These are phyloP conservation scores for Diorhabda sublineata DNA, from an alignment of 1,140 invertebrate genomes.

Conservation along the genomic window DNA sequence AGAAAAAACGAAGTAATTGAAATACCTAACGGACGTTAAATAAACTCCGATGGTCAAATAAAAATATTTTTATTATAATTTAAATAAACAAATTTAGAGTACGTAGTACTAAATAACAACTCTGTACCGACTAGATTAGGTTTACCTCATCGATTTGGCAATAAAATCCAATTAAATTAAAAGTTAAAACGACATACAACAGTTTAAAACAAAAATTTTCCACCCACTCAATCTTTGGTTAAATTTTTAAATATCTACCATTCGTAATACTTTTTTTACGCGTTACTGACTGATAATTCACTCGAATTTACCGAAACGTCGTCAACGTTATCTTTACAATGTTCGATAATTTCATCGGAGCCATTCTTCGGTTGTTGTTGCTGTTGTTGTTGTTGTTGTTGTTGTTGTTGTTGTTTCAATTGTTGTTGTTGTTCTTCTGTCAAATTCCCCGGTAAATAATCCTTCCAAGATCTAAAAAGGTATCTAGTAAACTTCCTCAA, in stretches of 20 bases:
- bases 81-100: slow-evolving; percentile 17
- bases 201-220: neutral
- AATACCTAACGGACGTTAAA: neutral
- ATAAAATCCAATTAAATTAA: slow-evolving; percentile 18
- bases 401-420: slow-evolving; percentile 15
- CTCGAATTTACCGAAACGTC: slow-evolving; percentile 29
- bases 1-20: too few species aligned
- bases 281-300: slow-evolving; percentile 23
- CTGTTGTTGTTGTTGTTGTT: neutral
- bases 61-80: slow-evolving; percentile 11
- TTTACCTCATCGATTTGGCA: slow-evolving; percentile 10
- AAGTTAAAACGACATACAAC: slow-evolving; percentile 5
- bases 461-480: slow-evolving; percentile 87
- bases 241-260: neutral
- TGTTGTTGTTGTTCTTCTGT: slow-evolving; percentile 34
- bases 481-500: slow-evolving; percentile 88
- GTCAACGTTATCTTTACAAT: slow-evolving; percentile 22
- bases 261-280: slow-evolving; percentile 11
- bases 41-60: neutral
- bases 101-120: slow-evolving; percentile 26
- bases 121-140: slow-evolving; percentile 32
- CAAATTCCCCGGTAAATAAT: slow-evolving; percentile 80
- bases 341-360: slow-evolving; percentile 10
- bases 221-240: slow-evolving; percentile 22
- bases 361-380: slow-evolving; percentile 7